Base-by-base conservation (phyloP, 2,797 vertebrate species). In the Melanotaenia boesemani region DNA sequence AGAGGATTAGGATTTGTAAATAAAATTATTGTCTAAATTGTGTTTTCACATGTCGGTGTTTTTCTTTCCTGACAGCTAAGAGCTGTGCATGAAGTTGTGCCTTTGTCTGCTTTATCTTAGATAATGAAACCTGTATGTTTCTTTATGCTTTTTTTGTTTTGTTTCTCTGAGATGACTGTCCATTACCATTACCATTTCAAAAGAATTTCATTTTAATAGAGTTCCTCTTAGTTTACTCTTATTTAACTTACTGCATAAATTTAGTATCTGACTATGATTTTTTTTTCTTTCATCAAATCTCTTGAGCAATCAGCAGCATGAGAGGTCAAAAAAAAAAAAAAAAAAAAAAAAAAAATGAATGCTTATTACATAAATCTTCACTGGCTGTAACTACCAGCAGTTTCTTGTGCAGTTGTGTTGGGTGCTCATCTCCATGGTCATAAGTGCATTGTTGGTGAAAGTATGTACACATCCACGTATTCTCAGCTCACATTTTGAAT, bases 1-100 rank as follows among this genome's bases (percentile, higher is more conserved):
- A 93, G 83, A 92, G 80, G 80, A 88, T 87, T 91, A 93, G 94
- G 93, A 84, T 92, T 94, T 95, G 92, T 95, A 91, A 95, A 95
- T 95, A 95, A 95, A 95, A 92, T 86, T 80, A 91, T 93, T 91
- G 88, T 95, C 89, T 93, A 91, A 95, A 93, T 93, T 93, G 90
- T 94, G 86, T 92, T 84, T 88, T 92, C 83, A 92, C 81, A 94
- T 94, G 92, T 94, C 87, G 85, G 91, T 92, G 93, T 94, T 89
- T 94, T 94, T 95, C 81, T 95, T 94, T 92, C 86, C 88, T 37
- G 82, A 87, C 76, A 70, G 74, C 68, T 86, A 64, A 70, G 81
- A 87, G 85, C 82, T 81, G 68, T 88, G 91, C 89, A 89, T 89
- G 89, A 83, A 87, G 82, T 86, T 62, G 63, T 88, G 85, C 60